Evolutionary conservation across 1,140 invertebrate species (phyloP).

Genomic region (Melanaphis sacchari): DNA sequence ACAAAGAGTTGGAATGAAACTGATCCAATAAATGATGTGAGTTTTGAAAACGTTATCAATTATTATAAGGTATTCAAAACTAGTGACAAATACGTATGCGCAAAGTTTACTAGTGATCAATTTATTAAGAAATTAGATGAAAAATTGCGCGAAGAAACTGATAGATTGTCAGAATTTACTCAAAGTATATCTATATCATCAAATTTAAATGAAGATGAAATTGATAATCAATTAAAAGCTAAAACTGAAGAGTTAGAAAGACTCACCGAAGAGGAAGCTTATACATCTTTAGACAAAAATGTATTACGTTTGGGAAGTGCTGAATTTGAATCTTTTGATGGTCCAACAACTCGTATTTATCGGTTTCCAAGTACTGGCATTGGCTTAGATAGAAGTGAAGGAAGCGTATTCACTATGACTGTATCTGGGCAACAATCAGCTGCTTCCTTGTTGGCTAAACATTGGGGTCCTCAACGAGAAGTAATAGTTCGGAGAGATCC

Average conservation of each 20-base stretch:
- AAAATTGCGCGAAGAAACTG: slow-evolving; percentile 17
- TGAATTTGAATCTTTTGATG: slow-evolving; percentile 49
- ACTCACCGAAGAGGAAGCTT: background rate
- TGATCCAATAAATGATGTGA: slow-evolving; percentile 47
- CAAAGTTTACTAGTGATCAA: slow-evolving; percentile 25
- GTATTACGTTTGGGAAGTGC: slow-evolving; percentile 50
- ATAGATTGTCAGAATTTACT: background rate
- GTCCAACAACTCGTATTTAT: slow-evolving; percentile 56
- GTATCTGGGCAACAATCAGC: slow-evolving; percentile 59
- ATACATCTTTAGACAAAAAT: background rate
- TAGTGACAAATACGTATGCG: slow-evolving; percentile 24
- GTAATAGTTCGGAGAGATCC: slow-evolving; percentile 78
- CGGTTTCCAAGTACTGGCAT: slow-evolving; percentile 59
- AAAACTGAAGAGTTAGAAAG: slow-evolving; percentile 27
- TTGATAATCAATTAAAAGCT: background rate
- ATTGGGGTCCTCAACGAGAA: slow-evolving; percentile 85
- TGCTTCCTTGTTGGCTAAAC: slow-evolving; percentile 71
- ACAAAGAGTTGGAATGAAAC: slow-evolving; percentile 43
- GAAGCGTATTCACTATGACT: slow-evolving; percentile 42
- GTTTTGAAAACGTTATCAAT: slow-evolving; percentile 51
- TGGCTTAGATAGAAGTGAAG: slow-evolving; percentile 58
- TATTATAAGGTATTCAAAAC: slow-evolving; percentile 49
- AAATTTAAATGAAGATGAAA: slow-evolving; percentile 1
- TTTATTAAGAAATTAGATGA: slow-evolving; percentile 29
- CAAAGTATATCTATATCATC: slow-evolving; percentile 16